Conservation (phyloP, 2,888 invertebrate genomes). For the Orthonevra nobilis region DNA sequence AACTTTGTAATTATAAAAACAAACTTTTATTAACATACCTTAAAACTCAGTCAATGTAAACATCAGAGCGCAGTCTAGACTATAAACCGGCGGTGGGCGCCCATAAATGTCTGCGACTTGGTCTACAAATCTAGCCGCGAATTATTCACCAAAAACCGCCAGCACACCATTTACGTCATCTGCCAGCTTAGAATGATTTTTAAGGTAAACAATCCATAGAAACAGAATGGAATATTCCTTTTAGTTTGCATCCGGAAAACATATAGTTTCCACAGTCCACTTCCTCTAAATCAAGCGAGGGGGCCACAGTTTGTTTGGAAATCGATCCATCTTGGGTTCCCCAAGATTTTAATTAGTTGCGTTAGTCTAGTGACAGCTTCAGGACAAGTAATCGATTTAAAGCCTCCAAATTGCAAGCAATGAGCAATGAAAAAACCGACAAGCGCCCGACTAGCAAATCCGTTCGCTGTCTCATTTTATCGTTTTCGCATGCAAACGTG, state of each 20-base stretch:
- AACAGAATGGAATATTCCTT: slow-evolving; percentile 16
- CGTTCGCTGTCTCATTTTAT: not conserved
- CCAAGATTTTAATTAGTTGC: too few species aligned
- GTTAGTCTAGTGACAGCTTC: slow-evolving; percentile 19
- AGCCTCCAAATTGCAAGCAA: slow-evolving; percentile 4
- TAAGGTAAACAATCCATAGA: slow-evolving; percentile 17
- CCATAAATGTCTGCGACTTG: not conserved
- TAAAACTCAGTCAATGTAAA: slow-evolving; percentile 34
- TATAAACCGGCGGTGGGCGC: not conserved
- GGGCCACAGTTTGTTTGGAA: slow-evolving; percentile 7
- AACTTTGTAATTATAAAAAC: too few species aligned
- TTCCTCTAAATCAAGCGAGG: not conserved
- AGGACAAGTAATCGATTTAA: slow-evolving; percentile 10
- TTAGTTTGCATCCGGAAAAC: slow-evolving; percentile 12
- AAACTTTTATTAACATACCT: slow-evolving; percentile 16
- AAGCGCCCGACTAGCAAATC: not conserved
- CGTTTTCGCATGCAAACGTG: slow-evolving; percentile 38
- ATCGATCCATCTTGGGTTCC: slow-evolving; percentile 22
- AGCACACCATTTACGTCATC: too few species aligned
- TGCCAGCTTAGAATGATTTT: too few species aligned
- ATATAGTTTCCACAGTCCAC: not conserved
- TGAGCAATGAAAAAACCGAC: slow-evolving; percentile 24
- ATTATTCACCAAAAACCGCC: not conserved
- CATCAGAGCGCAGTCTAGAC: slow-evolving; percentile 21
- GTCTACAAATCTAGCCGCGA: not conserved